Evolutionary conservation across 2,888 invertebrate genomes (phyloP).

Genomic region (Phalera bucephala): DNA sequence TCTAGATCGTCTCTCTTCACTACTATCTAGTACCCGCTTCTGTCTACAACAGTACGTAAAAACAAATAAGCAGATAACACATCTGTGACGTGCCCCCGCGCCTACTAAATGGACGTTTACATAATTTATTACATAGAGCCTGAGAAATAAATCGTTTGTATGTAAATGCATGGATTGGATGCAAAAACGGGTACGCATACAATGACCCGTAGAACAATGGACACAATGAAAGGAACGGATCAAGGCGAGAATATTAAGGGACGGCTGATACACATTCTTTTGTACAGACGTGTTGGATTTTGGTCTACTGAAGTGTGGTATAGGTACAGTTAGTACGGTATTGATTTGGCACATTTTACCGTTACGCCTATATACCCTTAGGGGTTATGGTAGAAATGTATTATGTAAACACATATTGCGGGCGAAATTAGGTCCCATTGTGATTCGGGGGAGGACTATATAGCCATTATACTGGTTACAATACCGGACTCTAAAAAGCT

Average conservation of each 20-base stretch:
- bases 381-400: too few species aligned
- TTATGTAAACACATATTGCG: too few species aligned
- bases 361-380: too few species aligned
- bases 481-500: too few species aligned
- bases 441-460: too few species aligned
- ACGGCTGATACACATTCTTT: conserved; percentile 12
- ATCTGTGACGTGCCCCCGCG: not conserved
- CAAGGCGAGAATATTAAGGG: conserved; percentile 21
- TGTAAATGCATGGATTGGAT: conserved; percentile 54
- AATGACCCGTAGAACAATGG: conserved; percentile 65
- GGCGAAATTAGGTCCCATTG: too few species aligned
- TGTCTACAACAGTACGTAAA: not conserved
- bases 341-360: too few species aligned
- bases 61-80: not conserved
- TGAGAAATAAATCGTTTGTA: conserved; percentile 56
- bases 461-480: too few species aligned
- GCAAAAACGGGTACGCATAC: conserved; percentile 51
- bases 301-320: not conserved
- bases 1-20: too few species aligned
- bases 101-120: conserved; percentile 25
- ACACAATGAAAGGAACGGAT: conserved; percentile 63
- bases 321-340: too few species aligned
- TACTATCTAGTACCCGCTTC: too few species aligned
- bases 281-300: not conserved
- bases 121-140: conserved; percentile 39